Percentiles rank a stretch among this genome's conserved stretches.
Evolutionary conservation across 2,888 invertebrate species (phyloP).

Genomic region (Cheilosia vulpina): DNA sequence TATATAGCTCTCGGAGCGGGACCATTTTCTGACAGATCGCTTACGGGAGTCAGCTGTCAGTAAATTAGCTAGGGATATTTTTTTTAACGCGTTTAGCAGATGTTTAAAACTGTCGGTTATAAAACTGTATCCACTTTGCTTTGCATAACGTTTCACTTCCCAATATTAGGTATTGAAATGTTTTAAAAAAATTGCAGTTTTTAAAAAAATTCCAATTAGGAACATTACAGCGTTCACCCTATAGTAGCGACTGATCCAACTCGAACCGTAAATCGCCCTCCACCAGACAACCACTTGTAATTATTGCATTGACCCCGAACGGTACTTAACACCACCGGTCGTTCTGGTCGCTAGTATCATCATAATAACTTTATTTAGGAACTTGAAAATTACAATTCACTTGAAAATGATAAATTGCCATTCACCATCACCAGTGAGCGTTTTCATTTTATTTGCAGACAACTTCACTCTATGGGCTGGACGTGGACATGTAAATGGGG

Average conservation of each 20-base stretch:
- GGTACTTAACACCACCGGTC: not conserved
- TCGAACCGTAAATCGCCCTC: not conserved
- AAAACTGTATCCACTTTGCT: too few species aligned
- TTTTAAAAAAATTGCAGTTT: too few species aligned
- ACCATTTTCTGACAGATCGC: too few species aligned
- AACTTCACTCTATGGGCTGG: constrained; percentile 18
- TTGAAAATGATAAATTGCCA: constrained; percentile 51
- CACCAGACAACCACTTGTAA: not conserved
- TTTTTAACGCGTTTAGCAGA: too few species aligned
- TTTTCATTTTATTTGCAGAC: constrained; percentile 36
- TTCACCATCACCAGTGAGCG: constrained; percentile 26
- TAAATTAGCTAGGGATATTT: too few species aligned
- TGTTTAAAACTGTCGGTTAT: too few species aligned
- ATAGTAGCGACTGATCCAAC: not conserved
- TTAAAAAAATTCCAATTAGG: too few species aligned
- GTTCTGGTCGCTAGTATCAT: constrained; percentile 9
- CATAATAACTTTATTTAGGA: constrained; percentile 39
- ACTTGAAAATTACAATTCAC: constrained; percentile 34
- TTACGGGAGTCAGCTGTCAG: too few species aligned
- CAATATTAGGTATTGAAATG: too few species aligned
- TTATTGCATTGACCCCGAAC: constrained; percentile 8
- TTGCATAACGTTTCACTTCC: too few species aligned
- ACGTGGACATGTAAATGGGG: not conserved
- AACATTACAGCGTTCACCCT: too few species aligned
- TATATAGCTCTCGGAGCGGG: too few species aligned